Base-by-base conservation (phyloP, 2,888 invertebrate species). In the Metopia argyrocephala region DNA sequence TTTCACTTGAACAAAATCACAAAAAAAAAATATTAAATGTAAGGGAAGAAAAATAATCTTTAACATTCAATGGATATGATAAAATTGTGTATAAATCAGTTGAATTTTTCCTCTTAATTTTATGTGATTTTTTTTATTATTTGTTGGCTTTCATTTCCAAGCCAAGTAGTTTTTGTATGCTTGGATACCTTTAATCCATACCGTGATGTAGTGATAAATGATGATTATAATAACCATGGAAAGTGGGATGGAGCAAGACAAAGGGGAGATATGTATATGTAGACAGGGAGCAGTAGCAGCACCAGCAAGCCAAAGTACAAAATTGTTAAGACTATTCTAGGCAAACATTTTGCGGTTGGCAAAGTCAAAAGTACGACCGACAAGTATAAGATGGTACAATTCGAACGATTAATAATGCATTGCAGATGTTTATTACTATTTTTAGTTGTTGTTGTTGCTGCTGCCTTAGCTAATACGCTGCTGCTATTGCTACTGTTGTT, bases 341-440 rank as follows among this genome's bases (percentile, higher is more conserved):
- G 46, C 15, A 62, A 62, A 62, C 20, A 38, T 38, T 78, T 69
- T 74, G 79, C 79, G 64, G 79, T 79, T 74, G 65, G 52, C 59
- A 79, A 79, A 74, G 79, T 79, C 79, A 79, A 69, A 74, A 65
- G 74, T 79, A 31, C 64, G 38, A 38, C 9, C 9, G 38, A 12
- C 38, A 69, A 31, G 31, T 12, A 79, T 50, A 69, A 57, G 59
- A 38, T 23, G 62, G 23, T 74, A 70, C 74, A 79, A 75, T 79
- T 75, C 71, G 48, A 66, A 78, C 78, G 71, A 78, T 78, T 78
- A 73, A 73, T 73, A 78, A 78, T 78, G 78, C 71, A 78, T 78
- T 78, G 66, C 71, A 78, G 71, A 54, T 78, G 71, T 71, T 61
- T 57, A 64, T 12, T 66, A 66, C 5, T 54, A 31, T 12, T 48